These are phyloP conservation scores for Neodiprion lecontei DNA, from an alignment of 1,140 invertebrate species.

Conservation along the genomic window DNA sequence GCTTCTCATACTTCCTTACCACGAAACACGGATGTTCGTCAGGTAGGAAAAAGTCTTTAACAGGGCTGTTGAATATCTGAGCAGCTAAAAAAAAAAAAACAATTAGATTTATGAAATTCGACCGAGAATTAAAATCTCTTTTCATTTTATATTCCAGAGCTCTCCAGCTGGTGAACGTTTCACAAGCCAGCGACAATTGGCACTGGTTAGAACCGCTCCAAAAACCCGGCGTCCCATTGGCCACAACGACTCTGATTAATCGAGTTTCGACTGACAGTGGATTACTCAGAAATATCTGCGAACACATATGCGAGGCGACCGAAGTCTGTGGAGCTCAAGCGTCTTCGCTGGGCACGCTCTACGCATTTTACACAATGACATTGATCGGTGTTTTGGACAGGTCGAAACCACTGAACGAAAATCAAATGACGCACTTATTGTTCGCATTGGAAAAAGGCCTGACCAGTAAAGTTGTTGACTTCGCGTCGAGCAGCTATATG, in stretches of 20 bases:
- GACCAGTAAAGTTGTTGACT: conserved; percentile 71
- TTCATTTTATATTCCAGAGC: conserved; percentile 51
- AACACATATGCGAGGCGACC: conserved; percentile 70
- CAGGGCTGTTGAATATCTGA: background rate
- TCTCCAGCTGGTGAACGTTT: conserved; percentile 77
- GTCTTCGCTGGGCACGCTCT: conserved; percentile 70
- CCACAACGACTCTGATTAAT: conserved; percentile 75
- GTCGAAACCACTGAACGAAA: conserved; percentile 66
- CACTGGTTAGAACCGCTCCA: conserved; percentile 78
- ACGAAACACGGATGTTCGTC: conserved; percentile 89
- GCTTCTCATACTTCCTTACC: conserved; percentile 85
- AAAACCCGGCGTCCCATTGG: conserved; percentile 74
- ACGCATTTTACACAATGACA: conserved; percentile 80
- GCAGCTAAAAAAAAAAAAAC: no score
- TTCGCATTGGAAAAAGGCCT: conserved; percentile 75
- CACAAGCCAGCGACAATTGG: conserved; percentile 72
- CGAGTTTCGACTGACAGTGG: conserved; percentile 72
- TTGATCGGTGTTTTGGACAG: conserved; percentile 73
- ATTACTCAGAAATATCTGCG: conserved; percentile 79
- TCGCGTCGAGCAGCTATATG: conserved; percentile 76
- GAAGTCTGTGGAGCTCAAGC: conserved; percentile 69
- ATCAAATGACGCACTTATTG: conserved; percentile 73
- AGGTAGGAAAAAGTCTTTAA: conserved; percentile 50
- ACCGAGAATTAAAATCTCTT: background rate
- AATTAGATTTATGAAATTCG: no score